A percentile compares a stretch with the other conserved stretches of the same genome.
phyloP scores from a whole-genome alignment of 2,888 invertebrate species.

The Nomada flava region DNA sequence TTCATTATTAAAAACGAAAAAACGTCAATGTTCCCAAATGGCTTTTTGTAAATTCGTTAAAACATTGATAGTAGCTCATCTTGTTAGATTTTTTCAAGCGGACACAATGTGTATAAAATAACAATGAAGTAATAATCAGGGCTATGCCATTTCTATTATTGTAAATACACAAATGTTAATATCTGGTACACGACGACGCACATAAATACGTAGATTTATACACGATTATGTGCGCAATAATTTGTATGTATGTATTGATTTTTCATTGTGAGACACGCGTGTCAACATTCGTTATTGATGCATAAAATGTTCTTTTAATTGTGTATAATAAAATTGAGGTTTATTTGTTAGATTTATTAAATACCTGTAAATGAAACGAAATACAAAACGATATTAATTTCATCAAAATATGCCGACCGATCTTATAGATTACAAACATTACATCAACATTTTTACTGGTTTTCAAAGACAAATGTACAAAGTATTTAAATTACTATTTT shows the following conservation, averaged over 20 bases:
- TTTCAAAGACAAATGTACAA: slow-evolving; percentile 70
- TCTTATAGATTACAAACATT: slow-evolving; percentile 59
- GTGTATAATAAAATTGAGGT: slow-evolving; percentile 73
- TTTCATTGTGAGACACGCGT: slow-evolving; percentile 41
- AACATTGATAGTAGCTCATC: slow-evolving; percentile 25
- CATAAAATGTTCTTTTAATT: slow-evolving; percentile 72
- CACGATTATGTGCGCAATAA: slow-evolving; percentile 52
- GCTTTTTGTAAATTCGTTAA: slow-evolving; percentile 41
- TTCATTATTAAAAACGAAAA: slow-evolving; percentile 35
- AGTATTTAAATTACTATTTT: slow-evolving; percentile 71
- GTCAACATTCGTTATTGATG: slow-evolving; percentile 50
- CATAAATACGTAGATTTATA: slow-evolving; percentile 54
- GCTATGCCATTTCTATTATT: slow-evolving; percentile 56
- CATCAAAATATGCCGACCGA: slow-evolving; percentile 51
- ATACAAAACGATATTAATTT: slow-evolving; percentile 58
- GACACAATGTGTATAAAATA: slow-evolving; percentile 38
- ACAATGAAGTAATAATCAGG: slow-evolving; percentile 51
- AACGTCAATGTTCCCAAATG: slow-evolving; percentile 46
- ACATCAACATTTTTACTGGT: slow-evolving; percentile 62
- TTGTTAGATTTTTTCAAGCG: slow-evolving; percentile 41
- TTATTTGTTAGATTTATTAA: slow-evolving; percentile 65
- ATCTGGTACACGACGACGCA: slow-evolving; percentile 52
- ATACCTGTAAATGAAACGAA: slow-evolving; percentile 56
- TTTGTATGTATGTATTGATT: slow-evolving; percentile 64
- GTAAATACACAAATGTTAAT: slow-evolving; percentile 66